These are phyloP conservation scores for Brachionus asplanchnoidis DNA, from an alignment of 1,140 invertebrate species.

Conservation along the genomic window DNA sequence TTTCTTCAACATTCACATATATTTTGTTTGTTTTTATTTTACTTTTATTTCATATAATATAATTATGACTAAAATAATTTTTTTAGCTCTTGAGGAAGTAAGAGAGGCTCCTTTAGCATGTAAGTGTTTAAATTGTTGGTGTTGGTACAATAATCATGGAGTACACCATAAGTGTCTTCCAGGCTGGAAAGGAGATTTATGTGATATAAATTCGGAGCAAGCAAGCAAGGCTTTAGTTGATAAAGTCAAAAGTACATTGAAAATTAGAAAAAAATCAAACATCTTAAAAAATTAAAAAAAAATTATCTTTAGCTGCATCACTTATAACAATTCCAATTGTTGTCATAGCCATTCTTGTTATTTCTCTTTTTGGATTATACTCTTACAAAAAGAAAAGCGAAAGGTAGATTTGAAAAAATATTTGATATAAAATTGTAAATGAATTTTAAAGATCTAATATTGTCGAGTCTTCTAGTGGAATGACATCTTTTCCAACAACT, in stretches of 20 bases:
- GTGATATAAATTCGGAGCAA: background rate
- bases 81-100: background rate
- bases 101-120: background rate
- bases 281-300: background rate
- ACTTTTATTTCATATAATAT: too few relatives aligned
- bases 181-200: constrained; percentile 16
- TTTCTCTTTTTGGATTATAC: background rate
- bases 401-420: background rate
- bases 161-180: constrained; percentile 12
- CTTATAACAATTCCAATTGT: background rate
- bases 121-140: constrained; percentile 29
- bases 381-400: background rate
- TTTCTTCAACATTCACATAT: too few relatives aligned
- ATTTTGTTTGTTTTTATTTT: too few relatives aligned
- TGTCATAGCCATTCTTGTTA: background rate
- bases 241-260: background rate
- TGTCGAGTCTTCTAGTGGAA: background rate
- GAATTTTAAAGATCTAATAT: background rate
- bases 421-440: background rate
- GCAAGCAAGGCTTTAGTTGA: background rate
- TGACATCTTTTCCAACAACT: background rate
- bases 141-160: constrained; percentile 27
- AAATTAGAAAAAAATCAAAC: background rate
- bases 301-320: background rate
- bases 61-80: background rate